Base-by-base conservation (phyloP, 1,140 invertebrate species). In the Triops cancriformis region DNA sequence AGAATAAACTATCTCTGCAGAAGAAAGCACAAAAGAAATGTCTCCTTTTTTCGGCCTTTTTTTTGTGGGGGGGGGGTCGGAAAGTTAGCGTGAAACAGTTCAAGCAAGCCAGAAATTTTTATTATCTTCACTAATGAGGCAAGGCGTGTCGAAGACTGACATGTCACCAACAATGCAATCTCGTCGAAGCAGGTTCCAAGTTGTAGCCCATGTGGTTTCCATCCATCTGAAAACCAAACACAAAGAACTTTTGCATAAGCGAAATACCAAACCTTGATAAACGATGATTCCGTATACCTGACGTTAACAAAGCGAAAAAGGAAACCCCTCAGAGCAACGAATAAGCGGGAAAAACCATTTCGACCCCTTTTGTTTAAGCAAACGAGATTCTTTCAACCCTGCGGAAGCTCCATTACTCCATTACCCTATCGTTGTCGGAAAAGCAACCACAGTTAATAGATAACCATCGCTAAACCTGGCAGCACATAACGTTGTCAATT, bases 181-280 rank as follows among this genome's bases (percentile, higher is more conserved):
- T 64, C 23, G 2, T 6, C 14, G 14, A 64, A 14, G 6, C 6
- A 18, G 51, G 51, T 37, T 37, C 2, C 2, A 37, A 37, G 51
- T 64, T 64, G 14, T n/a, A 64, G 14, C 51, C 51, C 51, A 64
- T 64, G 51, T 64, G 51, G 51, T 64, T 64, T 64, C 51, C 51
- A 64, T 64, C 23, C 51, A 23, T 64, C 51, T 64, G 3, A 64
- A 64, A 64, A 10, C 51, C 51, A 18, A 64, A 64, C 51, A 64
- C 51, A 64, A 64, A 64, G 51, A 64, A 64, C 51, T 64, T 64
- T 64, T 64, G 51, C 51, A 64, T 64, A 64, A 64, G 23, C 51
- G 51, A 64, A 64, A 64, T 64, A 64, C 51, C 51, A 23, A 64
- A 1, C 51, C 51, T 64, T 64, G 51, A 64, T 64, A n/a, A 64